Evolutionary conservation across 2,888 invertebrate species (phyloP).

Genomic region (Sylvicola cinctus): DNA sequence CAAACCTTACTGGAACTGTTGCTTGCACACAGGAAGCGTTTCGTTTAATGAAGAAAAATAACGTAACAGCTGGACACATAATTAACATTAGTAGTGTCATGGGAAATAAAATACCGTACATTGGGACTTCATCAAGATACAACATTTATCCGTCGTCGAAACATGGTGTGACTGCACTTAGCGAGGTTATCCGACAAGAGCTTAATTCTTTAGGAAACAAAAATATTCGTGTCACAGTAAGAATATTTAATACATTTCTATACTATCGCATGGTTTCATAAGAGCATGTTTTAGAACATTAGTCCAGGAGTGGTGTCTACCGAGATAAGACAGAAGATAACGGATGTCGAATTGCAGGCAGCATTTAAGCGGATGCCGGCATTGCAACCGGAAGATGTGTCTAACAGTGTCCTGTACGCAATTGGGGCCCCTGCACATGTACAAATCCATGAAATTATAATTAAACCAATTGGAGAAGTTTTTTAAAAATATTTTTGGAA

Average conservation of each 20-base stretch:
- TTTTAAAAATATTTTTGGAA: too few relatives aligned
- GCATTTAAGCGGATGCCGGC: conserved; percentile 13
- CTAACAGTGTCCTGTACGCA: conserved; percentile 5
- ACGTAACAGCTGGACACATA: conserved; percentile 24
- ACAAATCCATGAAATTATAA: conserved; percentile 1
- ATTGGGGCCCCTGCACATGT: conserved; percentile 4
- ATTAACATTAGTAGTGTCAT: conserved; percentile 25
- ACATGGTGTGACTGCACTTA: conserved; percentile 17
- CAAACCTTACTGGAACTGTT: conserved; percentile 27
- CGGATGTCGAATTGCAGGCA: conserved; percentile 2
- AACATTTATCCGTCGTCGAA: conserved; percentile 18
- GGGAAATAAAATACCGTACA: conserved; percentile 12
- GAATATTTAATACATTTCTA: conserved; percentile 10
- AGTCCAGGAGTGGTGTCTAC: conserved; percentile 28
- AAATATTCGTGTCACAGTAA: conserved; percentile 18
- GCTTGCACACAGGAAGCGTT: conserved; percentile 28
- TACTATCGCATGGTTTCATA: background rate
- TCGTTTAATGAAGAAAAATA: conserved; percentile 28
- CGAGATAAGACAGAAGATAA: conserved; percentile 16
- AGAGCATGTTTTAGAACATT: conserved; percentile 15
- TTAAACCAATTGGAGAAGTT: conserved; percentile 1
- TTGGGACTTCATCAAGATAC: conserved; percentile 5
- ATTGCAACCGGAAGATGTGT: conserved; percentile 6
- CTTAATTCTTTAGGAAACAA: too few relatives aligned
- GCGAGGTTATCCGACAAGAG: conserved; percentile 19